Base-by-base conservation (phyloP, 1,140 invertebrate species). In the Lineus longissimus region DNA sequence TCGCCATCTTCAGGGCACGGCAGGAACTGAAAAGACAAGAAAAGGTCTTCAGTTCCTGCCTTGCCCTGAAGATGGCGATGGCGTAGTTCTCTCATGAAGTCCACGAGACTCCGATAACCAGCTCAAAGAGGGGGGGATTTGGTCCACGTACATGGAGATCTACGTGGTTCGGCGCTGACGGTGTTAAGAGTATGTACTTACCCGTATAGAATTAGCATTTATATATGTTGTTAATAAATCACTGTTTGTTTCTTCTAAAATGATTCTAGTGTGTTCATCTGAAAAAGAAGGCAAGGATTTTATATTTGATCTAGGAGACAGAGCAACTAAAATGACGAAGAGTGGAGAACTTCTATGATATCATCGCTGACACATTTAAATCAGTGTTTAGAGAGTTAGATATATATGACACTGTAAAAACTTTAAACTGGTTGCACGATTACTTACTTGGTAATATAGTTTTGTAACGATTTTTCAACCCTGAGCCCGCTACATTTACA, bases 151-250 rank as follows among this genome's bases (percentile, higher is more conserved):
- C n/a, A n/a, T n/a, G n/a, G n/a, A n/a, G n/a, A n/a, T n/a, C n/a
- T n/a, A n/a, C n/a, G n/a, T n/a, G n/a, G n/a, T n/a, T n/a, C n/a
- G n/a, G n/a, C n/a, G n/a, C n/a, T n/a, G n/a, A n/a, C n/a, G n/a
- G n/a, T n/a, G n/a, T n/a, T 36, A 15, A 36, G 15, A 4, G 15
- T 36, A 36, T 4, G 15, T 15, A 36, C 86, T 85, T 81, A 90
- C 89, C 57, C 86, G 87, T 71, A 98, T 97, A 76, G 93, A 94
- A 84, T 98, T 99, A 17, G 96, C 96, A 84, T 99, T 98, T 51
- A 99, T 96, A 76, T 98, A 99, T 81, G 97, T 94, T 17, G 91
- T 87, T 22, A 93, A 91, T 27, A 88, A 84, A 36, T 78, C 86
- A 76, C 87, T 88, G 6, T 95, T 93, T 29, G 89, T 88, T 79